Percentiles rank a stretch among this genome's conserved stretches.
Conservation (phyloP, 2,888 invertebrate genomes). For the Conistra vaccinii region DNA sequence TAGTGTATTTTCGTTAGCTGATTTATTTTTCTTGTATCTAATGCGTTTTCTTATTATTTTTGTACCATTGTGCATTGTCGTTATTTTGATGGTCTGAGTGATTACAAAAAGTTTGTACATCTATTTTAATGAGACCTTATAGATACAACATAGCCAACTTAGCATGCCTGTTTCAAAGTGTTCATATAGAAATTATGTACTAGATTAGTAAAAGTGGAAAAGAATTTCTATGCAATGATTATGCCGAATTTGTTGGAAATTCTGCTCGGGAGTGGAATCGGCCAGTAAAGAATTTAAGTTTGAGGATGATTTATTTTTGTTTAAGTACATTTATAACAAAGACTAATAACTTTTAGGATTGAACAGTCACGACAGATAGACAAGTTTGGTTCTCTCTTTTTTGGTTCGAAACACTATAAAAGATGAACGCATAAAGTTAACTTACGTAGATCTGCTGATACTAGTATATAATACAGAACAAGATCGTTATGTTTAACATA, state of each 20-base stretch:
- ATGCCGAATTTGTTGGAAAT: no score
- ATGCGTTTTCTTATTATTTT: no score
- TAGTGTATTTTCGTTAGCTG: no score
- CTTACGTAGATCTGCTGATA: slow-evolving; percentile 6
- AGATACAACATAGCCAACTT: no score
- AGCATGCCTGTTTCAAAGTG: neutral
- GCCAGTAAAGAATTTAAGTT: neutral
- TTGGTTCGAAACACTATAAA: slow-evolving; percentile 9
- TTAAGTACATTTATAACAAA: neutral
- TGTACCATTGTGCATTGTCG: no score
- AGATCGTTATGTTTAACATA: slow-evolving; percentile 44
- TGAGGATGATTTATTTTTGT: neutral
- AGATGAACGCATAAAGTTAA: slow-evolving; percentile 19
- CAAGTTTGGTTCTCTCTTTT: neutral
- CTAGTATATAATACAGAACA: slow-evolving; percentile 25
- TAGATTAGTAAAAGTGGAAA: neutral
- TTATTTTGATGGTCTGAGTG: no score
- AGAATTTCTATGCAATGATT: neutral
- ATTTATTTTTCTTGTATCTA: no score
- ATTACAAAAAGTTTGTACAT: no score
- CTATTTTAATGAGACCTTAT: no score
- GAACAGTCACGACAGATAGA: slow-evolving; percentile 6
- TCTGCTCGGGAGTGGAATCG: neutral
- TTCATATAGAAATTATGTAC: neutral
- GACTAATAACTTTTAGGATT: neutral